Percentiles rank a stretch among this genome's conserved stretches.
Conservation (phyloP, 2,888 invertebrate genomes). For the Amorpha juglandis region DNA sequence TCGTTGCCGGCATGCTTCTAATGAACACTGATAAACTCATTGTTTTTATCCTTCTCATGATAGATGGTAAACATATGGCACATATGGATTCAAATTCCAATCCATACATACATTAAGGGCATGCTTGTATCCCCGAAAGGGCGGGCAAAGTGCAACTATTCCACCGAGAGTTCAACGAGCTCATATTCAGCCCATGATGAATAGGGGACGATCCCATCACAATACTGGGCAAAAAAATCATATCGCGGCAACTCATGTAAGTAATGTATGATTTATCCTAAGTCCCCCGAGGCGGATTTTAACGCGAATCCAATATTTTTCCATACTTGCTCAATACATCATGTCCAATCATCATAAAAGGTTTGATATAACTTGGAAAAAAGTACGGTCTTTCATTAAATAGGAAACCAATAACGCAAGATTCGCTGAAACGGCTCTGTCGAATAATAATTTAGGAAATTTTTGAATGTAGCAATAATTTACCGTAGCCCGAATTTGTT, state of each 20-base stretch:
- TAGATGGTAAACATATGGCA: too few relatives aligned
- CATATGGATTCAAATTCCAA: too few relatives aligned
- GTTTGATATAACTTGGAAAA: neutral
- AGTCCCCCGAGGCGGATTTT: neutral
- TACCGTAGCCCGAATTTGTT: slow-evolving; percentile 14
- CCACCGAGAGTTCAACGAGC: too few relatives aligned
- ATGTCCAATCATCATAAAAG: neutral
- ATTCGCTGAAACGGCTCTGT: neutral
- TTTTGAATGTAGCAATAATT: slow-evolving; percentile 22
- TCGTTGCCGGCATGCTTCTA: too few relatives aligned
- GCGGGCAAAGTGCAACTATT: too few relatives aligned
- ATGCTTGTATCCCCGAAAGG: neutral
- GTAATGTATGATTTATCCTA: too few relatives aligned
- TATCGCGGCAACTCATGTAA: too few relatives aligned
- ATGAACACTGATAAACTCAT: too few relatives aligned
- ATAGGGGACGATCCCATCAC: too few relatives aligned
- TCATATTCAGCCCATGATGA: too few relatives aligned
- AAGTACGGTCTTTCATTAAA: neutral
- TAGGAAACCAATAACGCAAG: neutral
- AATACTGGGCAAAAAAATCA: too few relatives aligned
- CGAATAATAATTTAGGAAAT: slow-evolving; percentile 15
- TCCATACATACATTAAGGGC: neutral
- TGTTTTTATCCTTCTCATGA: too few relatives aligned
- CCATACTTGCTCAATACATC: neutral
- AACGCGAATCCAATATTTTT: neutral